A percentile compares a stretch with the other conserved stretches of the same genome.
Evolutionary conservation across 2,888 invertebrate species (phyloP).

Genomic region (Orthosia gracilis): DNA sequence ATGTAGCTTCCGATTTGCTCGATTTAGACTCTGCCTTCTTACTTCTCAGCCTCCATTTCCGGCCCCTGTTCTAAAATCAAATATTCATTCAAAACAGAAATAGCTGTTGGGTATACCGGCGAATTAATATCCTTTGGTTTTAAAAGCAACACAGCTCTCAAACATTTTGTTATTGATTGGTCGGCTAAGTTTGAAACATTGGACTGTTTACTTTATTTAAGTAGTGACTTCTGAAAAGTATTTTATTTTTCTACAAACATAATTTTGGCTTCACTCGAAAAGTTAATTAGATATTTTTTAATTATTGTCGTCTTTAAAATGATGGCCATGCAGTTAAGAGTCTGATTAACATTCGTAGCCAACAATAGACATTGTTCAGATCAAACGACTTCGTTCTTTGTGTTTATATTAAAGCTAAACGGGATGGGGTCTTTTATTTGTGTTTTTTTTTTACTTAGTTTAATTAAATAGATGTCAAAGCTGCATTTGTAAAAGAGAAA

Average conservation of each 20-base stretch:
- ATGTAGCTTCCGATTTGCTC: conserved; percentile 72
- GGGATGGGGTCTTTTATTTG: conserved; percentile 77
- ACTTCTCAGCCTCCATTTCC: conserved; percentile 57
- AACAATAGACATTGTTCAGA: conserved; percentile 82
- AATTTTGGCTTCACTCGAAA: background rate
- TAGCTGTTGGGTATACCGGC: conserved; percentile 59
- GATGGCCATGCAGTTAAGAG: conserved; percentile 71
- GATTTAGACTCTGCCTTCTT: conserved; percentile 77
- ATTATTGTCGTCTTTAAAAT: conserved; percentile 23
- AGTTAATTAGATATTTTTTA: conserved; percentile 24
- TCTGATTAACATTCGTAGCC: conserved; percentile 84
- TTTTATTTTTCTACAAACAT: conserved; percentile 4
- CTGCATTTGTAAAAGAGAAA: conserved; percentile 5
- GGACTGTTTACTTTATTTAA: background rate
- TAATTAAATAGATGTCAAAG: conserved; percentile 39
- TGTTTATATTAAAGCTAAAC: conserved; percentile 78
- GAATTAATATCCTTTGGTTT: conserved; percentile 65
- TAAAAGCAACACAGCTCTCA: conserved; percentile 61
- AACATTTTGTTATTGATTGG: conserved; percentile 61
- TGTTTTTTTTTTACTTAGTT: conserved; percentile 66
- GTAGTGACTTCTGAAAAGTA: too few species aligned
- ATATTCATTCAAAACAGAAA: conserved; percentile 76
- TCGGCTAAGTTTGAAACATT: conserved; percentile 39
- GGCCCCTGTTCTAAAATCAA: conserved; percentile 66
- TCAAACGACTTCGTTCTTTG: conserved; percentile 84